A percentile compares a stretch with the other conserved stretches of the same genome.
Conservation (phyloP, 2,888 invertebrate genomes). For the Drosophila glabriapex region DNA sequence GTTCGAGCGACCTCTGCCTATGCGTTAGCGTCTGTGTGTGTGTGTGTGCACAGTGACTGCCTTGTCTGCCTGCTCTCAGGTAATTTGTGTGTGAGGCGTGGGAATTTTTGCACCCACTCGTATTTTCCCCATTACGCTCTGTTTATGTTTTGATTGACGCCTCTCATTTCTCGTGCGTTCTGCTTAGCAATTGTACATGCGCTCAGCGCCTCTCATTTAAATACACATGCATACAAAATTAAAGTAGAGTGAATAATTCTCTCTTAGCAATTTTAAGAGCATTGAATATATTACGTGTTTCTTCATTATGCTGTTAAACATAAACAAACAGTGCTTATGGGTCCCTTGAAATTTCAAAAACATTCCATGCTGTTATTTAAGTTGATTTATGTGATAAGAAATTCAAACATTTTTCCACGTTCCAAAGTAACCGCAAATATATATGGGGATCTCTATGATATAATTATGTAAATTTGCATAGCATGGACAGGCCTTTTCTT, state of each 20-base stretch:
- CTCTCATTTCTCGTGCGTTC: slow-evolving; percentile 38
- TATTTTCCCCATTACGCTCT: slow-evolving; percentile 58
- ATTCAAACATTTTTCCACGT: slow-evolving; percentile 50
- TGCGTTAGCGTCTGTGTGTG: slow-evolving; percentile 36
- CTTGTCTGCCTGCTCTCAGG: slow-evolving; percentile 35
- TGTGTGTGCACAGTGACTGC: slow-evolving; percentile 9
- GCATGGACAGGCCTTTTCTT: slow-evolving; percentile 19
- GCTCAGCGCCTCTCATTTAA: slow-evolving; percentile 24
- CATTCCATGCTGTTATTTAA: slow-evolving; percentile 25
- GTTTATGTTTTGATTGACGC: slow-evolving; percentile 69
- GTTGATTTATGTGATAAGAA: slow-evolving; percentile 57
- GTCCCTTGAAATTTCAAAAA: slow-evolving; percentile 41
- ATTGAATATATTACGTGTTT: slow-evolving; percentile 6
- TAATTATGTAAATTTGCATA: slow-evolving; percentile 67
- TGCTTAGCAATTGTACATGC: slow-evolving; percentile 21
- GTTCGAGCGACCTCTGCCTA: slow-evolving; percentile 41
- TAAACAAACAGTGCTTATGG: slow-evolving; percentile 47
- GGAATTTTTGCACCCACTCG: slow-evolving; percentile 71
- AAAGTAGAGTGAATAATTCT: slow-evolving; percentile 12
- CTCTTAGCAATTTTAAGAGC: slow-evolving; percentile 6
- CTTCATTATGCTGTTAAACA: slow-evolving; percentile 27
- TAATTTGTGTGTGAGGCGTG: slow-evolving; percentile 61
- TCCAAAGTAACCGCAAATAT: slow-evolving; percentile 20
- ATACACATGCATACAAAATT: slow-evolving; percentile 24
- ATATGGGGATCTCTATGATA: slow-evolving; percentile 49